A percentile compares a stretch with the other conserved stretches of the same genome.
phyloP scores from a whole-genome alignment of 2,888 invertebrate genomes.

The Dasysyrphus tricinctus region DNA sequence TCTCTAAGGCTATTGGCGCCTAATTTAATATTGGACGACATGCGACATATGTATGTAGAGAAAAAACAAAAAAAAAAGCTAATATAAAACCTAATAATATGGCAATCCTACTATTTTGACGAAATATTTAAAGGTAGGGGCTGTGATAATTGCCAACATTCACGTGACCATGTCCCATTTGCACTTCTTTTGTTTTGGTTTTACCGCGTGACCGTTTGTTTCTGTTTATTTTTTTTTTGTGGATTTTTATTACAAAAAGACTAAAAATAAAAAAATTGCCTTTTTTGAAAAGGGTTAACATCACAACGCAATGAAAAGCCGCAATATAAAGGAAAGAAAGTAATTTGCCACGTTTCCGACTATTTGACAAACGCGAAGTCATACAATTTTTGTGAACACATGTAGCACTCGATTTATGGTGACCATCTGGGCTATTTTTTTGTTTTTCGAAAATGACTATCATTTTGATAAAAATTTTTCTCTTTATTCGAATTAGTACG shows the following conservation, averaged over 20 bases:
- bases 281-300: slow-evolving; percentile 57
- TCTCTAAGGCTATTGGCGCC: slow-evolving; percentile 65
- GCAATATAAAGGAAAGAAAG: slow-evolving; percentile 42
- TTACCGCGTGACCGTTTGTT: slow-evolving; percentile 63
- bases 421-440: not conserved
- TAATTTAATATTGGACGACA: slow-evolving; percentile 71
- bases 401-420: slow-evolving; percentile 25
- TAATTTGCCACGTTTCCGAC: slow-evolving; percentile 65
- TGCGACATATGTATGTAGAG: slow-evolving; percentile 42
- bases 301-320: slow-evolving; percentile 34
- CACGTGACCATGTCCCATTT: slow-evolving; percentile 73
- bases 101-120: slow-evolving; percentile 46
- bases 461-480: too few species aligned
- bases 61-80: not conserved
- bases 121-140: slow-evolving; percentile 29
- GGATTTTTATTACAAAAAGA: slow-evolving; percentile 36
- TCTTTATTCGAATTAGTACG: too few species aligned
- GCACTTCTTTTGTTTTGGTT: slow-evolving; percentile 65
- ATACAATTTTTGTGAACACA: slow-evolving; percentile 38
- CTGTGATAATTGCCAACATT: slow-evolving; percentile 32
- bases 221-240: slow-evolving; percentile 1
- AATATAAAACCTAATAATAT: slow-evolving; percentile 14
- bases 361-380: slow-evolving; percentile 40
- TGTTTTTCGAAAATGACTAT: too few species aligned
- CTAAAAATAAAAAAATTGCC: slow-evolving; percentile 9